Base-by-base conservation (phyloP, 2,113 vertebrate genomes). In the Paracanthobrama guichenoti region DNA sequence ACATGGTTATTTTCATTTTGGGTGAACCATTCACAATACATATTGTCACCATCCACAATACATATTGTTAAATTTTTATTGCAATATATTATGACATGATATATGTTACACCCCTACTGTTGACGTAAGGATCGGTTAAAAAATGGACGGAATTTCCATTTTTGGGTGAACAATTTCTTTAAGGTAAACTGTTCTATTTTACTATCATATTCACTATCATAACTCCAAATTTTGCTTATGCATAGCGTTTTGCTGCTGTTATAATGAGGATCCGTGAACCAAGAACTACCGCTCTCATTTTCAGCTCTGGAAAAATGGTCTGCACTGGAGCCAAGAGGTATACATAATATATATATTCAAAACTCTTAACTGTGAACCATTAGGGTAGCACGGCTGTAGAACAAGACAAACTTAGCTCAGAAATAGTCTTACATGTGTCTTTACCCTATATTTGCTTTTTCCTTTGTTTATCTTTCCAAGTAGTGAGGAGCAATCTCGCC, bases 311-410 rank as follows among this genome's bases (percentile, higher is more conserved):
- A 84, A 99, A 99, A 93, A 97, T 99, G 95, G 97, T 99, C 89
- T 99, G 98, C 89, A 99, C 97, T 0, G 98, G 98, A 89, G 98
- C 98, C 87, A 99, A 97, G 92, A 99, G 98, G 98, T 99, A 91
- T 4, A 82, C 20, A 39, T 20, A 3, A 80, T 66, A 62, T 53
- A 67, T 46, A 26, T 80, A 67, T 48, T 80, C 60, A 26, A 13
- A 67, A 66, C 44, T 22, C 44, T 20, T 13, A 64, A 46, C 22
- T 48, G 53, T 13, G 26, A 35, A 13, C 26, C 55, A 18, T 75
- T 28, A 53, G 24, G 48, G 12, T 46, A 48, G 22, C 26, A 53
- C 14, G 26, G 13, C 44, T 64, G 24, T 67, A 50, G 39, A 48
- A n/a, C 6, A 39, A n/a, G 4, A 76, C 48, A 12, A 50, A 44